Evolutionary conservation across 2,113 vertebrate genomes (phyloP), one percentile per base, ranked within the genome.

Genomic region (Solea senegalensis): DNA sequence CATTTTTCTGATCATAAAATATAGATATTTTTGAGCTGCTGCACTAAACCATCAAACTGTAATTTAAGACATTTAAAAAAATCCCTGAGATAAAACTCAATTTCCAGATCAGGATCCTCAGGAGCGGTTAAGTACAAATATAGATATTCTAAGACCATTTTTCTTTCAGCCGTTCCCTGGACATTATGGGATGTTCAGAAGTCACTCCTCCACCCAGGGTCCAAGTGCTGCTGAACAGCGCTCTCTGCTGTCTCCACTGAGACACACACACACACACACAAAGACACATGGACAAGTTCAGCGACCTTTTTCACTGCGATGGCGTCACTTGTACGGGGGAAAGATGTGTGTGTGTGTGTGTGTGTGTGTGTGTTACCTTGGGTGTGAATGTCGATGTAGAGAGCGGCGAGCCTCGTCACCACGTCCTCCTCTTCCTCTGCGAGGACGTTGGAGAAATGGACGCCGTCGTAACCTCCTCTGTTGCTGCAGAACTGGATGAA

Each of bases 401-500:
- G 57, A 43, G 9, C 40, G 12, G 57, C 40, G 15, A 59, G 41
- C 9, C 41, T 44, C 9, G 8, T 3, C 57, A 44, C 57, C 8
- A 59, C 39, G 0, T 44, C 57, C 40, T 59, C 57, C 16, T 44
- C 57, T 0, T 59, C 57, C 57, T 59, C 57, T 0, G n/a, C 11
- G 2, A n/a, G 14, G 55, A 41, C 9, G 39, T 10, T 40, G 11
- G 1, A 4, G 5, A 11, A 8, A 11, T 2, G 0, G 9, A 59
- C 8, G n/a, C 57, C 57, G 41, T 43, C 57, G 52, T 93, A 96
- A 2, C 93, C 95, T 0, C 88, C 89, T 0, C 92, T 43, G 0
- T 91, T 86, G 45, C 2, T 82, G 81, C 97, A 97, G 93, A 95
- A 96, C 28, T 83, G 58, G 78, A 98, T 93, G 87, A 98, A 96